phyloP scores from a whole-genome alignment of 2,113 vertebrate species.

The human region DNA sequence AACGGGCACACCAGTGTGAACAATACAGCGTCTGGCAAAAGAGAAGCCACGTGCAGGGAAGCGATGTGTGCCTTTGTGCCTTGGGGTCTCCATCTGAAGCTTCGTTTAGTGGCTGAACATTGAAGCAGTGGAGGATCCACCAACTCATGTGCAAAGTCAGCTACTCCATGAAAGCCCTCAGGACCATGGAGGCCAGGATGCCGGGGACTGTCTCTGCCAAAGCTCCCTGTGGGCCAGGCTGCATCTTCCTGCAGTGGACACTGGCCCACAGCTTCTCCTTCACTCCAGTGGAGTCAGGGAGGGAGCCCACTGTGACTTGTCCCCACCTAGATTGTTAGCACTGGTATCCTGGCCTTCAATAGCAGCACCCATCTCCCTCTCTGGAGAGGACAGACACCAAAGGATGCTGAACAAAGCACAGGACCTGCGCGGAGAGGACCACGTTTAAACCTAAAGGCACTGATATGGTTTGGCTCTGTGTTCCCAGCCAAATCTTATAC shows the following conservation, averaged over 20 bases:
- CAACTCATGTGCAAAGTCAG: background rate
- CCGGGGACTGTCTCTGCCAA: background rate
- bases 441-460: background rate
- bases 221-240: background rate
- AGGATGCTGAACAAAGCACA: background rate
- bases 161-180: background rate
- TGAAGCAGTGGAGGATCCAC: background rate
- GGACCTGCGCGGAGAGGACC: too few species aligned
- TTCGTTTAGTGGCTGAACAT: background rate
- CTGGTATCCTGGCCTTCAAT: too few species aligned
- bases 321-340: too few species aligned
- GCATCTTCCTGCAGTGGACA: background rate
- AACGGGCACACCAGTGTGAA: accelerated
- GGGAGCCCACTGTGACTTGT: background rate
- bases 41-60: too few species aligned
- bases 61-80: background rate
- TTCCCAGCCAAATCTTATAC: too few species aligned
- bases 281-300: background rate
- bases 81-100: background rate
- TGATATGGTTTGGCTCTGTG: too few species aligned
- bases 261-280: background rate
- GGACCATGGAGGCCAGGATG: background rate
- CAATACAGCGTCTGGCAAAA: background rate
- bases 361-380: too few species aligned
- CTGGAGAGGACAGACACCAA: background rate